phyloP scores from a whole-genome alignment of 2,113 vertebrate genomes.

The Cochlearius cochlearius region DNA sequence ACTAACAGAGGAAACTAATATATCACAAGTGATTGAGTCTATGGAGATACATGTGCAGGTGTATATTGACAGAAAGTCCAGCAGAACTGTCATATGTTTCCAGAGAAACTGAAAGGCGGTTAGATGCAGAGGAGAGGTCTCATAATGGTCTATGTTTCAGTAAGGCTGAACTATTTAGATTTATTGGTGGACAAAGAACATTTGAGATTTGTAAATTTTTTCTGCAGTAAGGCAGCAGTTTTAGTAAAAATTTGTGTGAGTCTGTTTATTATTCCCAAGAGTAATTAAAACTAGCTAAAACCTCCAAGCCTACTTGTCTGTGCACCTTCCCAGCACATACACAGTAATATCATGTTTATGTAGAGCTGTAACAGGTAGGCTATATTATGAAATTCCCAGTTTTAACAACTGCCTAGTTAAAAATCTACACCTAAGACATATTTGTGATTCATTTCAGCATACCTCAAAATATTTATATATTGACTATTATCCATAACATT shows the following conservation, averaged over 20 bases:
- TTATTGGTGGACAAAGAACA: background rate
- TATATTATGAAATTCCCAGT: background rate
- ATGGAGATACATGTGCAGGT: background rate
- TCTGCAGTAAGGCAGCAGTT: background rate
- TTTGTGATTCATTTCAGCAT: background rate
- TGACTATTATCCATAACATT: background rate
- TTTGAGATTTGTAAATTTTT: background rate
- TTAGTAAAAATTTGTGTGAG: background rate
- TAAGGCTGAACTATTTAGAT: background rate
- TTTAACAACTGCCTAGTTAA: background rate
- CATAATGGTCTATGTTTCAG: background rate
- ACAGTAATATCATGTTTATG: background rate
- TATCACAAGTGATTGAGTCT: background rate
- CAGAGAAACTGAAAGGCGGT: background rate
- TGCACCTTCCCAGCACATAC: background rate
- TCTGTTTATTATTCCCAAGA: background rate
- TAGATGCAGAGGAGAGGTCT: background rate
- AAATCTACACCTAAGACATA: background rate
- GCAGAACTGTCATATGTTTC: background rate
- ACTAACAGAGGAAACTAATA: background rate
- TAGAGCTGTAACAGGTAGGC: background rate
- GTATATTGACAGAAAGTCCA: background rate
- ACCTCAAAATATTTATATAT: background rate
- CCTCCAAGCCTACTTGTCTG: background rate
- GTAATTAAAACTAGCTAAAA: background rate